phyloP scores from a whole-genome alignment of 2,797 vertebrate species.

The Malacoctenus gilli region DNA sequence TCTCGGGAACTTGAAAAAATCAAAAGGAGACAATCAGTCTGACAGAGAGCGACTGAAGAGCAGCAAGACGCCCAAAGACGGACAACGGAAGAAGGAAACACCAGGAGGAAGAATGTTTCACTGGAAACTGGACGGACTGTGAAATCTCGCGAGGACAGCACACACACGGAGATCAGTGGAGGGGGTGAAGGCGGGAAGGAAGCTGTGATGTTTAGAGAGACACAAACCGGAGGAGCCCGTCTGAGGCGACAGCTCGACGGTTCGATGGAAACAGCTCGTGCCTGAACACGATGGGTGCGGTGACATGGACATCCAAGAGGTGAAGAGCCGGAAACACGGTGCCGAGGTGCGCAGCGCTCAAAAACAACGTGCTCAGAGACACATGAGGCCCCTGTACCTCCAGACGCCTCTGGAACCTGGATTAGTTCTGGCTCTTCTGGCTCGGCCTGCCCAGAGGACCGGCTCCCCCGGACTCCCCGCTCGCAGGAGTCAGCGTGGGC shows the following conservation, averaged over 20 bases:
- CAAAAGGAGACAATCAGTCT: conserved; percentile 58
- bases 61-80: conserved; percentile 27
- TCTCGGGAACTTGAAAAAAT: conserved; percentile 67
- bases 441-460: no score
- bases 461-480: no score
- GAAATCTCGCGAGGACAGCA: conserved; percentile 8
- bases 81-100: conserved; percentile 23
- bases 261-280: conserved; percentile 17
- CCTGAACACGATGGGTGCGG: conserved; percentile 58
- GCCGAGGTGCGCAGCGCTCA: conserved; percentile 30
- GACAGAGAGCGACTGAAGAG: conserved; percentile 10
- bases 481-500: no score
- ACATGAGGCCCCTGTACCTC: conserved; percentile 62
- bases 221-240: conserved; percentile 24
- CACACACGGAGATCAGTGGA: conserved; percentile 17
- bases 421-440: conserved; percentile 41
- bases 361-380: conserved; percentile 59
- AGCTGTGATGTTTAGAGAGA: conserved; percentile 20
- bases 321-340: conserved; percentile 8
- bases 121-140: neutral
- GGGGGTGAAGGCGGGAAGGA: neutral
- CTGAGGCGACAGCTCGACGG: conserved; percentile 10
- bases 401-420: conserved; percentile 32
- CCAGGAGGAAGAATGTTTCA: neutral
- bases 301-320: conserved; percentile 42